Conservation (phyloP, 1,140 invertebrate species). For the Monochamus saltuarius region DNA sequence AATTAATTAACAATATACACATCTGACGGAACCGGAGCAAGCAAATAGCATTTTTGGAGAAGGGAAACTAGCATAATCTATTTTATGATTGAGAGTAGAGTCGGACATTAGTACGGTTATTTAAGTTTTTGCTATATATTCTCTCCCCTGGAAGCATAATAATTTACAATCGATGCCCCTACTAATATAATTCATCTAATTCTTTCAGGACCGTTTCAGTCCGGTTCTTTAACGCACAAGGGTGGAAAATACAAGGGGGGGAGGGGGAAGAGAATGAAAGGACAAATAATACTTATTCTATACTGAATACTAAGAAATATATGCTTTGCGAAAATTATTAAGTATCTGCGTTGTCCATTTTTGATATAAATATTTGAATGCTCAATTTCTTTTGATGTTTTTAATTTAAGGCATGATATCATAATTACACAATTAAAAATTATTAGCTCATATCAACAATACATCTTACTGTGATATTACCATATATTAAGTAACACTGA, state of each 20-base stretch:
- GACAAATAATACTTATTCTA: no score
- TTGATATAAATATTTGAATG: no score
- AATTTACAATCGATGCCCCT: conserved; percentile 41
- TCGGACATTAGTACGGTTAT: conserved; percentile 33
- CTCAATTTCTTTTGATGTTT: no score
- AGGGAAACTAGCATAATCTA: conserved; percentile 32
- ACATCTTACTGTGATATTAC: no score
- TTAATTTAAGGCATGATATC: no score
- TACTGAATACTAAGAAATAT: no score
- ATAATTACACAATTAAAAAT: no score
- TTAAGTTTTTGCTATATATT: conserved; percentile 36
- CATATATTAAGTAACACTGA: no score
- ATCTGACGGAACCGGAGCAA: conserved; percentile 20
- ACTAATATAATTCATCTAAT: conserved; percentile 38
- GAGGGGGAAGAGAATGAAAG: no score
- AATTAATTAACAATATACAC: conserved; percentile 32
- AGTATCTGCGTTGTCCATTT: no score
- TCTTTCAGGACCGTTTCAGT: conserved; percentile 3
- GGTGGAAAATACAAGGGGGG: conserved; percentile 7
- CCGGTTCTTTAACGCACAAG: neutral
- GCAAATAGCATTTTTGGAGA: conserved; percentile 14
- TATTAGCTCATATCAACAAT: no score
- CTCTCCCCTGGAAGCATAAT: conserved; percentile 30
- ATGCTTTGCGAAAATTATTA: no score
- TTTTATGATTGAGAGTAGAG: conserved; percentile 28